These are phyloP conservation scores for Calephelis virginiensis DNA, from an alignment of 1,140 invertebrate species.

Conservation along the genomic window DNA sequence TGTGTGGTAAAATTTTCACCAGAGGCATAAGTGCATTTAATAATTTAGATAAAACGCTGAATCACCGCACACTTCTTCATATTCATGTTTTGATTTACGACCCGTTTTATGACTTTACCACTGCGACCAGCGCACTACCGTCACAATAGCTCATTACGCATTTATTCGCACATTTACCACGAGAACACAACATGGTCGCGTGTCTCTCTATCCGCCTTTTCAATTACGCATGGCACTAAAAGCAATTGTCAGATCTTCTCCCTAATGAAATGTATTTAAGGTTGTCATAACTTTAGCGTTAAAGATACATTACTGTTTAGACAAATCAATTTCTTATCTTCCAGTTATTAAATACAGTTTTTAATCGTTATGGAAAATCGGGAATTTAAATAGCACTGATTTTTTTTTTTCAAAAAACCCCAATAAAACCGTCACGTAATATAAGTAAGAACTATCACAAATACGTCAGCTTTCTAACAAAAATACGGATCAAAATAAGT, in stretches of 20 bases:
- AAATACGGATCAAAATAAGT: too few relatives aligned
- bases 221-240: conserved; percentile 53
- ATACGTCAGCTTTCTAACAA: too few relatives aligned
- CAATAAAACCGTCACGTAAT: too few relatives aligned
- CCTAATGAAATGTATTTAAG: background rate
- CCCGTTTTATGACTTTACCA: conserved; percentile 43
- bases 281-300: conserved; percentile 19
- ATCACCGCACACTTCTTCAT: conserved; percentile 2
- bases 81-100: background rate
- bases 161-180: conserved; percentile 59
- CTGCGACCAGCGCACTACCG: conserved; percentile 41
- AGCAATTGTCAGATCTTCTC: conserved; percentile 43
- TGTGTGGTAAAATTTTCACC: conserved; percentile 27
- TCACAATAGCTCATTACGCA: conserved; percentile 58
- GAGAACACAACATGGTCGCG: conserved; percentile 47
- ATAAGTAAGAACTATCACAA: too few relatives aligned
- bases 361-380: too few relatives aligned
- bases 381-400: too few relatives aligned
- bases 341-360: too few relatives aligned
- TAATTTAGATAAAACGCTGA: conserved; percentile 59
- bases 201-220: conserved; percentile 64
- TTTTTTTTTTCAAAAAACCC: too few relatives aligned
- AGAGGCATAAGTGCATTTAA: conserved; percentile 56
- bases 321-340: too few relatives aligned
- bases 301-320: too few relatives aligned